Evolutionary conservation across 2,113 vertebrate species (phyloP).

Genomic region (Phalacrocorax carbo): DNA sequence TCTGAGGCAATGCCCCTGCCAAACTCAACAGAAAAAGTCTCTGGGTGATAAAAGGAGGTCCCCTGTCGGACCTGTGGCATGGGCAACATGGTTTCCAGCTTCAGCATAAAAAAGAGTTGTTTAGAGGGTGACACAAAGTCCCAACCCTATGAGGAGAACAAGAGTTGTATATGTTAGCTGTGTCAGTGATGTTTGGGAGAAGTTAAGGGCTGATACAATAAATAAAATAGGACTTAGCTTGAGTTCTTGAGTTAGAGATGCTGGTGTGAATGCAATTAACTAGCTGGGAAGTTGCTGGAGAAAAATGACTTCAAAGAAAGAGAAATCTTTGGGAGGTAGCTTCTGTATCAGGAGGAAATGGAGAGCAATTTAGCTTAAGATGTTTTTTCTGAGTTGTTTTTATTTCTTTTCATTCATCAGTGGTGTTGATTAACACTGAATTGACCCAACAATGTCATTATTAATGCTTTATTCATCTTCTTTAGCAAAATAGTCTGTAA

Average conservation of each 20-base stretch:
- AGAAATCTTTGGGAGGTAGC: not conserved
- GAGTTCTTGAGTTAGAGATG: not conserved
- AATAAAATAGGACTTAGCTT: not conserved
- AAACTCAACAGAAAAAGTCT: not conserved
- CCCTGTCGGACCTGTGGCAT: accelerated
- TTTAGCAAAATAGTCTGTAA: not conserved
- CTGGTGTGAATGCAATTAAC: not conserved
- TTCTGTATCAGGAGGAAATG: not conserved
- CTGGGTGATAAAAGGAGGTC: not conserved
- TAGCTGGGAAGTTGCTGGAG: not conserved
- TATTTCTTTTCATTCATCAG: not conserved
- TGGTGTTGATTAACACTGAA: not conserved
- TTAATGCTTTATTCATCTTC: not conserved
- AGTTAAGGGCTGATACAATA: not conserved
- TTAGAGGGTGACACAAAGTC: not conserved
- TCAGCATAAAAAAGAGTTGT: not conserved
- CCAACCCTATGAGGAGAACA: not conserved
- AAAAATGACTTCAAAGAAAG: not conserved
- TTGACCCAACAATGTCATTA: not conserved
- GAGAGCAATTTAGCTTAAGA: not conserved
- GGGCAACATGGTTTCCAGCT: not conserved
- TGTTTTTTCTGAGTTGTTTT: not conserved
- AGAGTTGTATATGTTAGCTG: not conserved
- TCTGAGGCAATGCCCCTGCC: not conserved
- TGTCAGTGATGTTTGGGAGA: not conserved